A percentile compares a stretch with the other conserved stretches of the same genome.
phyloP scores from a whole-genome alignment of 2,113 vertebrate genomes.

The Eolophus roseicapilla region DNA sequence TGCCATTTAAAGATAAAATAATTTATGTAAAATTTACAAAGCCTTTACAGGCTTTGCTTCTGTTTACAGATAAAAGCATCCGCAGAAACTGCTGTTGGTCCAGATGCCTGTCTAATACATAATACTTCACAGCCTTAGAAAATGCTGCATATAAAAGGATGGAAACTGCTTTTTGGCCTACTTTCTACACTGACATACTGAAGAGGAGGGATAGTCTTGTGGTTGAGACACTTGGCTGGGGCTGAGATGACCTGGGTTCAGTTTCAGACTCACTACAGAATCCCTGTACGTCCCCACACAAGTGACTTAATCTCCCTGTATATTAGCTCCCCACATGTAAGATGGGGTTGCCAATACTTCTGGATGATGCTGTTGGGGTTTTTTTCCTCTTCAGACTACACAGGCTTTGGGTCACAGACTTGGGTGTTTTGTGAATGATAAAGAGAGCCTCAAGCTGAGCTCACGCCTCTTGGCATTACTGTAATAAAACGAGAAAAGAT shows the following conservation, averaged over 20 bases:
- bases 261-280: slow-evolving; percentile 60
- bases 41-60: slow-evolving; percentile 7
- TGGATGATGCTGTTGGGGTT: slow-evolving; percentile 11
- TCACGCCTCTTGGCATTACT: neutral
- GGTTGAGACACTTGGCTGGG: slow-evolving; percentile 66
- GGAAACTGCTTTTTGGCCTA: slow-evolving; percentile 60
- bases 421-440: neutral
- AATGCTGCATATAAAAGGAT: slow-evolving; percentile 19
- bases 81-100: neutral
- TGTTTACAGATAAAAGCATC: slow-evolving; percentile 62
- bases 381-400: slow-evolving; percentile 41
- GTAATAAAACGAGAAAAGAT: neutral
- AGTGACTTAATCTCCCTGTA: slow-evolving; percentile 53
- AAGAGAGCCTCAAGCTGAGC: neutral
- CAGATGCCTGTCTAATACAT: slow-evolving; percentile 59
- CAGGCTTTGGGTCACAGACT: neutral
- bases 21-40: slow-evolving; percentile 25
- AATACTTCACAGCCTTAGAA: slow-evolving; percentile 57
- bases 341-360: neutral
- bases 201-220: slow-evolving; percentile 50
- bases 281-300: slow-evolving; percentile 18
- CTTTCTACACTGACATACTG: slow-evolving; percentile 56
- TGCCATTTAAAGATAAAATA: neutral
- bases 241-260: slow-evolving; percentile 57
- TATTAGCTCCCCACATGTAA: slow-evolving; percentile 38